Evolutionary conservation across 1,140 invertebrate species (phyloP).

Genomic region (Dendrolimus kikuchii): DNA sequence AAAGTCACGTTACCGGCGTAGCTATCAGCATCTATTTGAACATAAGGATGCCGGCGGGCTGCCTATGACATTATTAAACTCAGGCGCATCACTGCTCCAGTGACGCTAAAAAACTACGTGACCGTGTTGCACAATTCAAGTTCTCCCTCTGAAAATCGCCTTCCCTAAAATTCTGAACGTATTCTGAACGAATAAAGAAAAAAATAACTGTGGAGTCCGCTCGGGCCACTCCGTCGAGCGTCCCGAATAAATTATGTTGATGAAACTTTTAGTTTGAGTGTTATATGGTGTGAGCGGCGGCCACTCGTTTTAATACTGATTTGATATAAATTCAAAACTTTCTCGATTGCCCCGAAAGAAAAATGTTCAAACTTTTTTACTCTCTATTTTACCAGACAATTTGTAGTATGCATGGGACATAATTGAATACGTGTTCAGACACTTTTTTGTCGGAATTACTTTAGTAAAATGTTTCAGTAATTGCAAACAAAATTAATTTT

Average conservation of each 20-base stretch:
- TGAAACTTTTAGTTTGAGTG: constrained; percentile 45
- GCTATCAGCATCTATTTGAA: constrained; percentile 10
- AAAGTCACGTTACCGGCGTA: constrained; percentile 25
- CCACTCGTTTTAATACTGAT: constrained; percentile 24
- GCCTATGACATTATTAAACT: constrained; percentile 61
- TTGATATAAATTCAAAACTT: constrained; percentile 24
- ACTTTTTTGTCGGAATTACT: neutral
- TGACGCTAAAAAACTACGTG: constrained; percentile 63
- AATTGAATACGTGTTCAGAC: too few species aligned
- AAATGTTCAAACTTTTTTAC: neutral
- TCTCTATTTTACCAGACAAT: too few species aligned
- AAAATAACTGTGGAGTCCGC: constrained; percentile 39
- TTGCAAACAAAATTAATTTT: too few species aligned
- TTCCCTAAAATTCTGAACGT: constrained; percentile 34
- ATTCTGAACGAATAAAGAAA: constrained; percentile 46
- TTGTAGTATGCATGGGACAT: too few species aligned
- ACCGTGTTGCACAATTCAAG: constrained; percentile 47
- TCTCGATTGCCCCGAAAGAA: neutral
- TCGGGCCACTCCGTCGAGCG: constrained; percentile 33
- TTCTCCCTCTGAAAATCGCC: constrained; percentile 43
- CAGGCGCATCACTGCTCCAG: constrained; percentile 48
- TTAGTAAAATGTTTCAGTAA: too few species aligned
- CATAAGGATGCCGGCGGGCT: constrained; percentile 19
- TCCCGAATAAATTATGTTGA: constrained; percentile 58
- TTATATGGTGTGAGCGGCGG: constrained; percentile 21